A percentile compares a stretch with the other conserved stretches of the same genome.
phyloP scores from a whole-genome alignment of 1,140 invertebrate genomes.

The Drosophila carrolli region DNA sequence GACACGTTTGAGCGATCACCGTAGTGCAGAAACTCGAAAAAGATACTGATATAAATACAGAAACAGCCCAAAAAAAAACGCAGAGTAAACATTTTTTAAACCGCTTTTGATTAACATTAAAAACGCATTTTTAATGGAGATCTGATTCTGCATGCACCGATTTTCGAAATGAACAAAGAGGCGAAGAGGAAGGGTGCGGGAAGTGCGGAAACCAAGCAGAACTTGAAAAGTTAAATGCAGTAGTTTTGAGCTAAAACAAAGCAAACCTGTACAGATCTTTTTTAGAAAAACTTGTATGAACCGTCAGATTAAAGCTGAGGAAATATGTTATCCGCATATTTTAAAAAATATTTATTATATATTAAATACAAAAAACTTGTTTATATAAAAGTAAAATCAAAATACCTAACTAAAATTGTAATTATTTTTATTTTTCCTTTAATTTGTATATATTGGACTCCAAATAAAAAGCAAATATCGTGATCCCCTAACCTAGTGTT shows the following conservation, averaged over 20 bases:
- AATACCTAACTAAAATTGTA: not conserved
- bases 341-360: no score
- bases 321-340: no score
- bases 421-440: not conserved
- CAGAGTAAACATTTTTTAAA: conserved; percentile 38
- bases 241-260: not conserved
- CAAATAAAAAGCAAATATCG: no score
- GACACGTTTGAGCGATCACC: conserved; percentile 77
- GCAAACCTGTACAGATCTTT: no score
- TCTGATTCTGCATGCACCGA: conserved; percentile 40
- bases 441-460: no score
- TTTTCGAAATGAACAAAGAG: conserved; percentile 31
- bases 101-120: conserved; percentile 66
- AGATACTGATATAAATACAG: conserved; percentile 30
- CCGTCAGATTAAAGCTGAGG: no score
- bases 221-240: conserved; percentile 23
- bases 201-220: conserved; percentile 58
- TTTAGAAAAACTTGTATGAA: no score
- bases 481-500: not conserved
- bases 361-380: conserved; percentile 4
- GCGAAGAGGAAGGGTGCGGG: conserved; percentile 33
- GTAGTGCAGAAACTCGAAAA: conserved; percentile 35
- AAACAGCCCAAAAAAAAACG: conserved; percentile 27
- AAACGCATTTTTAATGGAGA: conserved; percentile 64
- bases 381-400: not conserved